phyloP scores from a whole-genome alignment of 2,888 invertebrate species.

The Eretmocerus hayati region DNA sequence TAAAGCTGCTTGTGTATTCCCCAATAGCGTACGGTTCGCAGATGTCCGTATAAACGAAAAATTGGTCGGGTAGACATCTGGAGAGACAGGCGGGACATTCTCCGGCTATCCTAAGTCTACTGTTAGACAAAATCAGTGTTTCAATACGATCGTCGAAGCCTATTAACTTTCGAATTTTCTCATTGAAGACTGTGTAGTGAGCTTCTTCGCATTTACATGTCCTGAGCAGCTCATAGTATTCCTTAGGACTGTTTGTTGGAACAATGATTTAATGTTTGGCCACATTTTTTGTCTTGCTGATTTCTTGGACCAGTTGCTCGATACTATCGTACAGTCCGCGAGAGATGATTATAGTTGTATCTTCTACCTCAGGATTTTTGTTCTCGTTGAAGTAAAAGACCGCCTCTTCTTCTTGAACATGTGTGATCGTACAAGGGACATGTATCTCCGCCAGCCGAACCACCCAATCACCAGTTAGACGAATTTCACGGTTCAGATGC shows the following conservation, averaged over 20 bases:
- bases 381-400: background rate
- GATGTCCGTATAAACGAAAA: slow-evolving; percentile 28
- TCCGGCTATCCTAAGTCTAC: background rate
- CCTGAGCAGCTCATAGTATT: background rate
- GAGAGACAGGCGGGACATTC: background rate
- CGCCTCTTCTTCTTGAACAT: background rate
- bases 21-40: slow-evolving; percentile 28
- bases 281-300: background rate
- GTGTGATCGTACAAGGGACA: background rate
- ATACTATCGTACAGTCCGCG: background rate
- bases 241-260: background rate
- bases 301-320: background rate
- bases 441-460: slow-evolving; percentile 7
- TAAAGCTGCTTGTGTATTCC: slow-evolving; percentile 26
- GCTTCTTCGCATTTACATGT: background rate
- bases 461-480: background rate
- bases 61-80: slow-evolving; percentile 12
- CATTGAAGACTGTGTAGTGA: background rate
- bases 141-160: slow-evolving; percentile 1
- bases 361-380: background rate
- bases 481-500: slow-evolving; percentile 1
- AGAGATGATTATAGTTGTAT: no score
- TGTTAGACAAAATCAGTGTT: background rate
- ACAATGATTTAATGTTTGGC: background rate
- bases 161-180: background rate